These are phyloP conservation scores for Dipodomys stephensi DNA, from an alignment of 2,113 vertebrate species.

Conservation along the genomic window DNA sequence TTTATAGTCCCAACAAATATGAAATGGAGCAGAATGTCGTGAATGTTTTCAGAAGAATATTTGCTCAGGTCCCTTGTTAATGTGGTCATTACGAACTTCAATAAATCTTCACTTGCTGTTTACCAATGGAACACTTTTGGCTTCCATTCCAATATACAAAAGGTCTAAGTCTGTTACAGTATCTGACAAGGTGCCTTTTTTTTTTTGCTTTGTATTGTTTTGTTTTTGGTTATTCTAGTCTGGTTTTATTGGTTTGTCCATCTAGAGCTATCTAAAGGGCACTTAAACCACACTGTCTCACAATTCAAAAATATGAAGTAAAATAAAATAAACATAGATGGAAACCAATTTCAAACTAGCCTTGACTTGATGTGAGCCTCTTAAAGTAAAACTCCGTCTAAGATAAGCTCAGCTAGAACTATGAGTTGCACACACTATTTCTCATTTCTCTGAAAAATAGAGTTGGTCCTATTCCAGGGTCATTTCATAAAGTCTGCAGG, in stretches of 20 bases:
- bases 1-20: conserved; percentile 38
- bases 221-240: conserved; percentile 31
- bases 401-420: not conserved
- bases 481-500: not conserved
- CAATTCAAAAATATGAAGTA: conserved; percentile 59
- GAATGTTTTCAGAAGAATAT: conserved; percentile 59
- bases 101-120: conserved; percentile 57
- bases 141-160: conserved; percentile 24
- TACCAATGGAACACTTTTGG: not conserved
- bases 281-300: conserved; percentile 3
- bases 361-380: not conserved
- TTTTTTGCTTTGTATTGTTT: not conserved
- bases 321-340: conserved; percentile 38
- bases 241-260: conserved; percentile 48
- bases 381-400: conserved; percentile 14
- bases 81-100: conserved; percentile 19
- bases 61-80: conserved; percentile 41
- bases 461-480: not conserved
- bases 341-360: conserved; percentile 58
- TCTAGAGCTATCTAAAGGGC: conserved; percentile 38
- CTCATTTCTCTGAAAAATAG: not conserved
- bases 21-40: conserved; percentile 61
- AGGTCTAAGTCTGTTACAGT: conserved; percentile 29
- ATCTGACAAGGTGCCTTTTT: not conserved
- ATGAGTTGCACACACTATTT: not conserved